Base-by-base conservation (phyloP, 2,113 vertebrate species). In the Condylura cristata region DNA sequence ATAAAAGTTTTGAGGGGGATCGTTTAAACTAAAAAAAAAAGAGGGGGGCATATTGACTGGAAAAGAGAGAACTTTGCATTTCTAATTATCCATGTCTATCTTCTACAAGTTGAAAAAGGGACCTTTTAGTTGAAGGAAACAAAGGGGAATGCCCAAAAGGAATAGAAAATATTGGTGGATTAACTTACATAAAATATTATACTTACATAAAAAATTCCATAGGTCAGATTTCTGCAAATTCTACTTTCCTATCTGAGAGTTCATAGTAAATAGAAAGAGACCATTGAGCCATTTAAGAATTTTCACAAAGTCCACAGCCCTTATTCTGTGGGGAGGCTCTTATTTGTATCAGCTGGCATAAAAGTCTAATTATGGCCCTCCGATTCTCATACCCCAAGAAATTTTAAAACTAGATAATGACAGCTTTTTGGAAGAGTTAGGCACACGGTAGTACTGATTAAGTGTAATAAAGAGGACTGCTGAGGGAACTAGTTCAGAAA, bases 51-150 rank as follows among this genome's bases (percentile, higher is more conserved):
- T 63, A 71, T n/a, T 82, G 39, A 85, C 12, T 65, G 26, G 44
- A 83, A 76, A 66, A 71, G 37, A 72, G 48, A 75, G 30, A 91
- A 91, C 41, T 71, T 71, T 68, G 72, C 17, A 85, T 32, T 89
- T 51, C 46, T 24, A 28, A 63, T 61, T 78, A 71, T 65, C 68
- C 65, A 37, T 34, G 24, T 85, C 58, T 11, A 80, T 80, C 46
- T 95, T 89, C 85, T 56, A 10, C n/a, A 92, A 86, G 81, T 81
- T 93, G 80, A 89, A 93, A 78, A 92, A 74, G 11, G 51, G n/a
- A 79, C 51, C 66, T 1, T 41, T 28, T 89, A 81, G 22, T 79
- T 93, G 81, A 89, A 85, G 30, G 44, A 80, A 80, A 86, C 65
- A 92, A 92, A 78, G 44, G 37, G 41, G 65, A 60, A 89, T 86